A percentile compares a stretch with the other conserved stretches of the same genome.
These are phyloP conservation scores for Nanger granti DNA, from an alignment of 2,113 vertebrate genomes.

Conservation along the genomic window DNA sequence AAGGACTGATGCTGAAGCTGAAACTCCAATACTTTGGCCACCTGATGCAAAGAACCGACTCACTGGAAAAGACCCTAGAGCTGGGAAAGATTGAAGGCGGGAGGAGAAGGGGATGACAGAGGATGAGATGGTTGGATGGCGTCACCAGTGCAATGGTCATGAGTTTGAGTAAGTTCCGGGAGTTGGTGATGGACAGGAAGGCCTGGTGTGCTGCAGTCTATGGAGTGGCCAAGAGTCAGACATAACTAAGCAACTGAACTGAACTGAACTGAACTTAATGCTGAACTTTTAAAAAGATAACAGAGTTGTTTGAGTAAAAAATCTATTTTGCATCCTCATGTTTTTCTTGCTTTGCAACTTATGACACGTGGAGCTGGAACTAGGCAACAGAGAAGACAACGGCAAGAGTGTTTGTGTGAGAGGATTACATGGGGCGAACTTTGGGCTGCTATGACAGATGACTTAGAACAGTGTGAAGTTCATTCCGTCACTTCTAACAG, in stretches of 20 bases:
- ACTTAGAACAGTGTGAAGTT: too few relatives aligned
- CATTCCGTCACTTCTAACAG: not conserved
- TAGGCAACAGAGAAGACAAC: not conserved
- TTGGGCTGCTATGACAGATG: not conserved
- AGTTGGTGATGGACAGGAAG: not conserved
- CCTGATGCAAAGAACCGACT: not conserved
- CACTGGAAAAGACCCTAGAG: not conserved
- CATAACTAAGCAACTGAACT: not conserved
- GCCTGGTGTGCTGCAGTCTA: not conserved
- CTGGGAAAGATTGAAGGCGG: not conserved
- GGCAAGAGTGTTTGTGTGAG: not conserved
- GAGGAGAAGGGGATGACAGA: not conserved
- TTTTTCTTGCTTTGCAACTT: not conserved
- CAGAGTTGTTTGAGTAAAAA: not conserved
- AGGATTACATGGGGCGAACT: not conserved
- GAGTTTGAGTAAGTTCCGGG: not conserved
- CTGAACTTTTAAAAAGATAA: not conserved
- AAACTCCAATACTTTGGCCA: not conserved
- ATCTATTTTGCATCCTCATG: not conserved
- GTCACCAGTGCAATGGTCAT: rapidly evolving
- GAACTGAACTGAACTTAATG: not conserved
- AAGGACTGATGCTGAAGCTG: not conserved
- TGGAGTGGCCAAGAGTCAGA: not conserved
- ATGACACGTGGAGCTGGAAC: not conserved
- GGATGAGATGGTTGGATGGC: not conserved